These are phyloP conservation scores for Leptopilina boulardi DNA, from an alignment of 1,140 invertebrate species.

Conservation along the genomic window DNA sequence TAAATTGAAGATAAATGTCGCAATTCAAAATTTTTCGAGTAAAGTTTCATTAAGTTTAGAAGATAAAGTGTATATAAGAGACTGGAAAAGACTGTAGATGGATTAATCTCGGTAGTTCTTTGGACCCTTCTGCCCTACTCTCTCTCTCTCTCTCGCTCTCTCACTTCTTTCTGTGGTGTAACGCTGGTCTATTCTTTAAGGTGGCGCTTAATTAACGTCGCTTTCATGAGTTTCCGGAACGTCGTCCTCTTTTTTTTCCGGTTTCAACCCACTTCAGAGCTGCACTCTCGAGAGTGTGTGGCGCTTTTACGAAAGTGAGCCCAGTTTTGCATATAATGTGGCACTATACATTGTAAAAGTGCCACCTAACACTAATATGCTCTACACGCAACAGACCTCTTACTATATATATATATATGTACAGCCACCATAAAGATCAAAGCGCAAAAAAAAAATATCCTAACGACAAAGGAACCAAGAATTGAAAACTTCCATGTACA, in stretches of 20 bases:
- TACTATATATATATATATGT: background rate
- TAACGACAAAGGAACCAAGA: conserved; percentile 2
- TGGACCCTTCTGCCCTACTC: background rate
- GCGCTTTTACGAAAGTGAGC: background rate
- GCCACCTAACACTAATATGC: conserved; percentile 18
- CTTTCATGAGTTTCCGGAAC: conserved; percentile 27
- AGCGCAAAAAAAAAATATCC: conserved; percentile 16
- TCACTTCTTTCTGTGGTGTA: background rate
- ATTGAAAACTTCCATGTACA: conserved; percentile 18
- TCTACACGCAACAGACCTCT: background rate
- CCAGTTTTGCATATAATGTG: conserved; percentile 2
- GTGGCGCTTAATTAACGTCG: conserved; percentile 28
- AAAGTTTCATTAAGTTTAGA: background rate
- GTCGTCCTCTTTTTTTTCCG: conserved; percentile 24
- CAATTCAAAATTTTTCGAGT: background rate
- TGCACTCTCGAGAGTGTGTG: background rate
- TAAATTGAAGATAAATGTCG: background rate
- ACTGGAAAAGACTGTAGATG: conserved; percentile 21
- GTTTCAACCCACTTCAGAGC: background rate
- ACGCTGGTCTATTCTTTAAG: conserved; percentile 11
- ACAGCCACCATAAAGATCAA: conserved; percentile 8
- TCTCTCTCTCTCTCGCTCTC: too few species aligned
- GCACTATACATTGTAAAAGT: conserved; percentile 3
- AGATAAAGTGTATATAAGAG: conserved; percentile 7
- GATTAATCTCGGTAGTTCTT: conserved; percentile 14